These are phyloP conservation scores for Dastarcus helophoroides DNA, from an alignment of 2,888 invertebrate genomes.

Conservation along the genomic window DNA sequence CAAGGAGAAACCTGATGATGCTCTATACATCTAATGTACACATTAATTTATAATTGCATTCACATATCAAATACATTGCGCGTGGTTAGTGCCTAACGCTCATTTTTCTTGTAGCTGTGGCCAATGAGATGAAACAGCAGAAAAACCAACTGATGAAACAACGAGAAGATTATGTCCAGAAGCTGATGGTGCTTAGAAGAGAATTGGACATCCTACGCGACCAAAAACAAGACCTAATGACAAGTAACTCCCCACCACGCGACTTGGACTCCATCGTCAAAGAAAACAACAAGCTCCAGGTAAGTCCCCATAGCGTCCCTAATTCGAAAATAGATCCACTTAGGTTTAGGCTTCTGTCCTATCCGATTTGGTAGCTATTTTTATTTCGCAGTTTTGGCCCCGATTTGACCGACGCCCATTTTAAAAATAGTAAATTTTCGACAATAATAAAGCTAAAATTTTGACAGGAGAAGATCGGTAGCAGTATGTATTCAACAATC, in stretches of 20 bases:
- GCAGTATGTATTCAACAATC: conserved; percentile 28
- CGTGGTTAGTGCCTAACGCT: too few species aligned
- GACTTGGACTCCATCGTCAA: conserved; percentile 69
- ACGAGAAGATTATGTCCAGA: conserved; percentile 70
- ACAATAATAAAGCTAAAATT: conserved; percentile 20
- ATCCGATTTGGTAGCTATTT: conserved; percentile 26
- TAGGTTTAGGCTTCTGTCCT: conserved; percentile 13
- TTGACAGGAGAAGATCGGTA: conserved; percentile 13
- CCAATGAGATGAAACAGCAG: conserved; percentile 72
- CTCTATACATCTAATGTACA: too few species aligned
- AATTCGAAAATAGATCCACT: conserved; percentile 8
- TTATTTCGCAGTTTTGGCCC: conserved; percentile 29
- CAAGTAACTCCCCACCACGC: conserved; percentile 53
- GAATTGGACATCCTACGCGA: conserved; percentile 68
- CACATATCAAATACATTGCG: too few species aligned
- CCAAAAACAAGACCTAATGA: conserved; percentile 65
- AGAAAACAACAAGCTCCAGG: conserved; percentile 78
- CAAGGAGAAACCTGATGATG: too few species aligned
- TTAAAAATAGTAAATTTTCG: conserved; percentile 16
- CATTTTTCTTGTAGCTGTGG: conserved; percentile 50
- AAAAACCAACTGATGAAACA: conserved; percentile 69
- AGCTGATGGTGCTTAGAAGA: conserved; percentile 58
- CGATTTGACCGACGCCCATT: conserved; percentile 9
- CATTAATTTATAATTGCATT: too few species aligned
- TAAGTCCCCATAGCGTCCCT: conserved; percentile 38